These are phyloP conservation scores for Eriocheir sinensis DNA, from an alignment of 1,140 invertebrate genomes.

Conservation along the genomic window DNA sequence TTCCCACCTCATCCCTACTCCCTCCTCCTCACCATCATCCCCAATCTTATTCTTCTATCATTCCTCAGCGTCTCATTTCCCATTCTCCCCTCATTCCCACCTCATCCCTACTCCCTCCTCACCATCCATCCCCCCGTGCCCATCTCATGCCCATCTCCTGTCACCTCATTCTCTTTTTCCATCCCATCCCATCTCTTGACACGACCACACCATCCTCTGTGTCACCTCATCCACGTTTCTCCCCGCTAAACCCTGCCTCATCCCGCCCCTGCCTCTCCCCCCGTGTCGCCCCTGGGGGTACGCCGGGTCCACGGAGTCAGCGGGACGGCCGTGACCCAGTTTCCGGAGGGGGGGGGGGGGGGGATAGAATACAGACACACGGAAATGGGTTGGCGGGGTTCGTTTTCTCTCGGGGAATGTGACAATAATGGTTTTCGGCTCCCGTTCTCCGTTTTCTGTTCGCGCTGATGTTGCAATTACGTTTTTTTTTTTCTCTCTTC, in stretches of 20 bases:
- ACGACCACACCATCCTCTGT: not conserved
- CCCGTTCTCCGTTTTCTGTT: not conserved
- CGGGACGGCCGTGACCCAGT: not conserved
- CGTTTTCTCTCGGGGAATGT: not conserved
- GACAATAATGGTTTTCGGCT: too few relatives aligned
- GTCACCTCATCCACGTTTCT: not conserved
- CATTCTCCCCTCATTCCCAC: not conserved
- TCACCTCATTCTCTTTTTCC: not conserved
- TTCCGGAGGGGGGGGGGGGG: not conserved
- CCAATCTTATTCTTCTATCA: too few relatives aligned
- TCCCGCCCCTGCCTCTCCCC: not conserved
- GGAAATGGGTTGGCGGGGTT: not conserved
- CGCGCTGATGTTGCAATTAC: not conserved
- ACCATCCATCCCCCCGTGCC: too few relatives aligned
- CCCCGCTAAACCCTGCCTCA: not conserved
- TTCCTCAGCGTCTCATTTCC: not conserved
- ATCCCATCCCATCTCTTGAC: too few relatives aligned
- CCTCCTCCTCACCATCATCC: not conserved
- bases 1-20: not conserved
- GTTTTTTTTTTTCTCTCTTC: slow-evolving; percentile 33
- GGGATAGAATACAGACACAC: not conserved
- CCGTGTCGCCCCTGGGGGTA: not conserved
- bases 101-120: not conserved
- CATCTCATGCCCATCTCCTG: not conserved
- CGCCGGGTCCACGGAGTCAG: not conserved